Base-by-base conservation (phyloP, 1,140 invertebrate species). In the Copidosoma floridanum region DNA sequence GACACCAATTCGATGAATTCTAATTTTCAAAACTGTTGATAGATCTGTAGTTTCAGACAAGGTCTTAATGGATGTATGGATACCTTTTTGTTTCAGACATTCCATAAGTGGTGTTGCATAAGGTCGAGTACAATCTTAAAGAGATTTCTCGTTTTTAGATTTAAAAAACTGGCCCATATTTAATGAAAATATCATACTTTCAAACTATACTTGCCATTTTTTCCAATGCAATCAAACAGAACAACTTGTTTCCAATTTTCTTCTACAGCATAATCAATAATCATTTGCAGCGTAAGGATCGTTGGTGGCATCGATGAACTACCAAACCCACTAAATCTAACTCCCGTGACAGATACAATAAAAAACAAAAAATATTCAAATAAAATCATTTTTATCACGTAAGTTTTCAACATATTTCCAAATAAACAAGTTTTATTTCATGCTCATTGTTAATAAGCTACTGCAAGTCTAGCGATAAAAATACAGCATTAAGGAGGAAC, bases 201-300 rank as follows among this genome's bases (percentile, higher is more conserved):
- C n/a, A n/a, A n/a, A n/a, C n/a, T n/a, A n/a, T 29, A 48, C 47
- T 35, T 60, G 68, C 69, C 43, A 27, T 56, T 37, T 6, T 44
- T 26, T 1, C 38, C 59, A 21, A 64, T 54, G 18, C 67, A 67
- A 43, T 65, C 66, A 21, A 70, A 81, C 5, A 82, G 61, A 4
- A 80, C 50, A 0, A 77, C 72, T 50, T 82, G 79, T 5, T 73
- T 72, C 81, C 79, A 82, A 4, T 75, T 76, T 5, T 78, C 64
- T 75, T 78, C 80, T 5, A 78, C 62, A 4, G 77, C 76, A 40
- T 77, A 77, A 40, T 82, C 79, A 21, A 82, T 40, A 11, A 79
- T 71, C 20, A 79, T 74, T 24, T 76, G 72, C 4, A 74, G 57
- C 3, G 71, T 56, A 0, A 68, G 57, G 10, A 71, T 57, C 26